Evolutionary conservation across 2,797 vertebrate genomes (phyloP), one percentile per base, ranked within the genome.

Genomic region (Hyperoplus lanceolatus): DNA sequence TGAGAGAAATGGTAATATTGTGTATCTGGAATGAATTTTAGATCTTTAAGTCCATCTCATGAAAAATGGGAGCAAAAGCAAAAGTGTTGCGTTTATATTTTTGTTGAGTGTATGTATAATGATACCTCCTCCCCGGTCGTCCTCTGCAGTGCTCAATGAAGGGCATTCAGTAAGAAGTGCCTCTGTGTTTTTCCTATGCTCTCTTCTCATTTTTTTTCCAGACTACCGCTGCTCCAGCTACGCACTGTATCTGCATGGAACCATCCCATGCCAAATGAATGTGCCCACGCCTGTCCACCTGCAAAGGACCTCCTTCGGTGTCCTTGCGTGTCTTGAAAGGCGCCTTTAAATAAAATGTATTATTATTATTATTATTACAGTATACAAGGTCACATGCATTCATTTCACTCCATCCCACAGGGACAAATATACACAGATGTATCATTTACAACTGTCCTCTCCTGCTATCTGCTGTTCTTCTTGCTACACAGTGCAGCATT

Each of bases 191-290:
- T 64, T 69, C 60, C 49, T 70, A 45, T 21, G n/a, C 62, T 55
- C 63, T 63, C 59, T 58, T 53, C 38, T 10, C 50, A 29, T 29
- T 29, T 71, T 10, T 75, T 75, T 84, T 62, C 79, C 73, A 77
- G 38, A 56, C 29, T 16, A 36, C 74, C 5, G 15, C 64, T 70
- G 80, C 83, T 81, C 49, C 38, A 48, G 74, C 83, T 66, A 43
- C 18, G 64, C 73, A 45, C 61, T 18, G 62, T 58, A 58, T 74
- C 59, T 48, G 73, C 46, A 48, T 2, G 18, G 66, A 81, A 69
- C 81, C 73, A 58, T 77, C 72, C 63, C 66, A 67, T 80, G 88
- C 76, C 79, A 84, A 87, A 91, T 91, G 81, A 92, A 91, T 91
- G 29, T 29, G 29, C 29, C 87, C 72, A 55, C 76, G 46, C 70